Base-by-base conservation (phyloP, 2,113 vertebrate genomes). In the Panthera leo region DNA sequence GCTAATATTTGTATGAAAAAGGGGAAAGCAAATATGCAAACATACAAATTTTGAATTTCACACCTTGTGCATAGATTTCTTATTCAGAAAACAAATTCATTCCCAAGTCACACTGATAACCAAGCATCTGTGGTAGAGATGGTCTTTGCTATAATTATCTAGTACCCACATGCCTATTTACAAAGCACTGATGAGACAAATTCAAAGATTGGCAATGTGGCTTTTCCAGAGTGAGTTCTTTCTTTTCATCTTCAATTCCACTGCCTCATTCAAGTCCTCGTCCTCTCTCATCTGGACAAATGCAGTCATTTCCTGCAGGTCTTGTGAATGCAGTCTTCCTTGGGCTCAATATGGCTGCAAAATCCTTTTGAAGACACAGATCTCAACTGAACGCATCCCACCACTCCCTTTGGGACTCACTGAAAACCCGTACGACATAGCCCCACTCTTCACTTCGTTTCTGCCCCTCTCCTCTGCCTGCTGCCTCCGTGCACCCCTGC, bases 1-100 rank as follows among this genome's bases (percentile, higher is more conserved):
- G 71, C 63, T 71, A 63, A 79, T 7, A 39, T 71, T 70, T 76
- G 9, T 23, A 79, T 10, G 5, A 23, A 85, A 90, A 90, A 27
- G 29, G 58, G 7, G 7, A 23, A 61, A 61, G 7, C 19, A 27
- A 79, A 51, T n/a, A 8, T 29, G 16, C 16, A 61, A 53, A 78
- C 27, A 4, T 3, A 19, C 36, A 21, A 3, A 23, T 75, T 85
- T 79, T 68, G 19, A 70, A 85, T 93, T 76, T 96, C 68, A 70
- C 39, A 53, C 7, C 15, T 89, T 79, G 27, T 4, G 5, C 15
- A 25, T 39, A 58, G 48, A 25, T 53, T 78, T 29, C 36, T 68
- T 83, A 51, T 45, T 92, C 76, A 53, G 23, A 48, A 84, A 87
- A 96, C 21, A 86, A 48, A 86, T 58, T 67, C 27, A 88, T 70